A percentile compares a stretch with the other conserved stretches of the same genome.
Evolutionary conservation across 2,113 vertebrate genomes (phyloP).

Genomic region (Eidolon helvum): DNA sequence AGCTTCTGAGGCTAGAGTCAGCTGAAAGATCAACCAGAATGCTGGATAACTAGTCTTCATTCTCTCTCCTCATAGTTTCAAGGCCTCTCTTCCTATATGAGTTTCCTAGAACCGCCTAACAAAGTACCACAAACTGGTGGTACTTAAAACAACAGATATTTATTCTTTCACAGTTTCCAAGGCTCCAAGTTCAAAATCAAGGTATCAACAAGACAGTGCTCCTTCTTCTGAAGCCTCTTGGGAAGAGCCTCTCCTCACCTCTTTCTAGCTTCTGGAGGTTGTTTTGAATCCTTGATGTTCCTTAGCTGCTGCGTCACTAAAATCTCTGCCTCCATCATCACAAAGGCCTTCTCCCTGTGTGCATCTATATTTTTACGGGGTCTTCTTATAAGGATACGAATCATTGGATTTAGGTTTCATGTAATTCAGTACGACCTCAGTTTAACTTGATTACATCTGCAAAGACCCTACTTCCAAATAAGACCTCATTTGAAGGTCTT

Average conservation of each 20-base stretch:
- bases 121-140: neutral
- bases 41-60: no score
- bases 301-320: neutral
- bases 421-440: neutral
- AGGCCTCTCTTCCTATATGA: neutral
- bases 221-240: neutral
- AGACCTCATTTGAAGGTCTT: neutral
- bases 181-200: neutral
- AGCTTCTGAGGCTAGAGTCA: neutral
- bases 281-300: neutral
- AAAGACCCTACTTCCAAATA: neutral
- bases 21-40: neutral
- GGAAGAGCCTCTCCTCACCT: neutral
- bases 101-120: neutral
- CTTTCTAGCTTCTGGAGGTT: neutral
- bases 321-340: neutral
- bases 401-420: neutral
- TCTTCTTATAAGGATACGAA: neutral
- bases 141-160: neutral
- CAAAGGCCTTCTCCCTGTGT: neutral
- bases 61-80: neutral
- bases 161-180: neutral
- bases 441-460: neutral
- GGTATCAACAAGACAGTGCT: neutral
- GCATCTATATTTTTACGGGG: neutral